Evolutionary conservation across 2,113 vertebrate species (phyloP).

Genomic region (Gracilinanus agilis): DNA sequence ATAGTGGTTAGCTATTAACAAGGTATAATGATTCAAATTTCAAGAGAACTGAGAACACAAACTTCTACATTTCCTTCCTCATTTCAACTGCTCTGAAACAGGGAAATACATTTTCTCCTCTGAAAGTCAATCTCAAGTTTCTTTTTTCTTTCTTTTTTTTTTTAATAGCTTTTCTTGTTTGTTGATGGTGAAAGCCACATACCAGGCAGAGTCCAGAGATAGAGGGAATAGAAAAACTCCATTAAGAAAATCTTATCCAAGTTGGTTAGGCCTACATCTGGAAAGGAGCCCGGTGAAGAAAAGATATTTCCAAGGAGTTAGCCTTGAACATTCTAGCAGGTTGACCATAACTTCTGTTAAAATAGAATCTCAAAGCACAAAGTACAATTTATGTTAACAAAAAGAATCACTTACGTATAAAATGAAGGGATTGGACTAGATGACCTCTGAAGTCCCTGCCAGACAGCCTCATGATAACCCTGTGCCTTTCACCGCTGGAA

Average conservation of each 20-base stretch:
- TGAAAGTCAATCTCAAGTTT: constrained; percentile 60
- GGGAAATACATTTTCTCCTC: constrained; percentile 61
- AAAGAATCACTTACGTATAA: background rate
- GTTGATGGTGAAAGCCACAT: constrained; percentile 37
- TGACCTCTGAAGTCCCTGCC: background rate
- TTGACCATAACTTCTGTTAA: background rate
- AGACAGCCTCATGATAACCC: background rate
- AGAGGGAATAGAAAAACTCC: background rate
- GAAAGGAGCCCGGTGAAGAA: background rate
- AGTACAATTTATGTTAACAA: background rate
- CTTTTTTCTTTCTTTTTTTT: constrained; percentile 51
- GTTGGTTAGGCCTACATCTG: background rate
- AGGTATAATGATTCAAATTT: constrained; percentile 69
- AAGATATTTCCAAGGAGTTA: background rate
- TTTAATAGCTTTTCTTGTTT: constrained; percentile 44
- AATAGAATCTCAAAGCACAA: background rate
- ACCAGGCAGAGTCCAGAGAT: constrained; percentile 33
- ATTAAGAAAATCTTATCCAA: background rate
- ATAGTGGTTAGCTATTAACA: constrained; percentile 26
- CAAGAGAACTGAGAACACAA: constrained; percentile 63
- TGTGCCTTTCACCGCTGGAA: background rate
- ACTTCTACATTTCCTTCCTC: constrained; percentile 68
- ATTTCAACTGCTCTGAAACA: constrained; percentile 61
- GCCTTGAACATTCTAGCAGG: background rate
- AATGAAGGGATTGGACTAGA: background rate